Evolutionary conservation across 2,113 vertebrate species (phyloP).

Genomic region (Menidia beryllina): DNA sequence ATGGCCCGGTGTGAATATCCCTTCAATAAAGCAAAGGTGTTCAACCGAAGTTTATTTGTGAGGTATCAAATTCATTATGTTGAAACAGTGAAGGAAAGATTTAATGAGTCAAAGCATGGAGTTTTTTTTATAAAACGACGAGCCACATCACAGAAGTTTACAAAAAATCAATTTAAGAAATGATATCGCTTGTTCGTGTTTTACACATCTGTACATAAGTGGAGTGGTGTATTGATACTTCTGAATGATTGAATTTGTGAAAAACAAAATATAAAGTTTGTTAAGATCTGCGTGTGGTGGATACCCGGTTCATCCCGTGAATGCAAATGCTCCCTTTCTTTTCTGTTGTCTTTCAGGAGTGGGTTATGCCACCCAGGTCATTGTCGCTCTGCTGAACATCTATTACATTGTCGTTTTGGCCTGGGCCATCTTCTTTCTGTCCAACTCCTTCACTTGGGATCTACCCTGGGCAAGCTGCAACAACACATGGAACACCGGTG

Average conservation of each 20-base stretch:
- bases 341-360: constrained; percentile 80
- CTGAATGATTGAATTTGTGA: too few relatives aligned
- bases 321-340: background rate
- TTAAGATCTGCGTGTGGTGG: too few relatives aligned
- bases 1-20: background rate
- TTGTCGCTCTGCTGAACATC: constrained; percentile 88
- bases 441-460: constrained; percentile 89
- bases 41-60: background rate
- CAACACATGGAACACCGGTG: constrained; percentile 95
- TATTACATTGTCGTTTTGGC: constrained; percentile 96
- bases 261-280: too few relatives aligned
- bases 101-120: background rate
- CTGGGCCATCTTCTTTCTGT: constrained; percentile 95
- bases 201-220: background rate
- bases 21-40: background rate
- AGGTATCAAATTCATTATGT: too few relatives aligned
- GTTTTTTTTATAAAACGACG: background rate
- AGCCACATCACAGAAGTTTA: background rate
- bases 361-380: constrained; percentile 94
- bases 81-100: background rate
- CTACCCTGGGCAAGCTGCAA: constrained; percentile 94
- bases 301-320: too few relatives aligned
- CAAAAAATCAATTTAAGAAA: background rate
- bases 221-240: too few relatives aligned
- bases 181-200: background rate